Conservation (phyloP, 2,113 vertebrate species). For the Callionymus lyra region DNA sequence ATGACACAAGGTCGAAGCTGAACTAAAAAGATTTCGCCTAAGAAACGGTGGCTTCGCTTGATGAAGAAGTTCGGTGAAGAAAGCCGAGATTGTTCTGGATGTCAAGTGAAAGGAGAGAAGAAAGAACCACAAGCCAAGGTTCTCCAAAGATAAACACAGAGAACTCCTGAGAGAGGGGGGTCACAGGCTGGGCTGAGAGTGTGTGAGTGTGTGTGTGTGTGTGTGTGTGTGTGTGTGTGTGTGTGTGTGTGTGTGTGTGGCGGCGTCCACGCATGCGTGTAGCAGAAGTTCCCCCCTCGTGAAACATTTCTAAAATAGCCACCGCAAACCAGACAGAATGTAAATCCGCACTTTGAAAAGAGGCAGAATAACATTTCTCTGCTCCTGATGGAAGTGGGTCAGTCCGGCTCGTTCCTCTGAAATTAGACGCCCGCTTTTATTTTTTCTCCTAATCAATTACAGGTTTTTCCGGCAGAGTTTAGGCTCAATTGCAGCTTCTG, state of each 20-base stretch:
- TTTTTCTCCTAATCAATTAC: constrained; percentile 62
- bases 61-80: constrained; percentile 32
- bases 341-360: constrained; percentile 64
- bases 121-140: constrained; percentile 51
- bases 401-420: constrained; percentile 40
- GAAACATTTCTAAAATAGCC: constrained; percentile 62
- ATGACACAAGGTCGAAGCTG: constrained; percentile 9
- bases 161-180: constrained; percentile 33
- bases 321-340: constrained; percentile 67
- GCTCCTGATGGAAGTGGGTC: constrained; percentile 56
- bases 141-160: constrained; percentile 57
- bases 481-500: constrained; percentile 61
- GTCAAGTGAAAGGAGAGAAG: constrained; percentile 49
- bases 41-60: constrained; percentile 14
- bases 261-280: constrained; percentile 7
- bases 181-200: constrained; percentile 16
- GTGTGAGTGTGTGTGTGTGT: constrained; percentile 7
- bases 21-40: constrained; percentile 17
- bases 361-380: constrained; percentile 60
- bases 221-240: not conserved
- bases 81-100: constrained; percentile 40
- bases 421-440: constrained; percentile 50
- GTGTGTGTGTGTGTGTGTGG: constrained; percentile 8
- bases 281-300: constrained; percentile 19
- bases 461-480: constrained; percentile 51